Base-by-base conservation (phyloP, 2,797 vertebrate genomes). In the Antennarius maculatus region DNA sequence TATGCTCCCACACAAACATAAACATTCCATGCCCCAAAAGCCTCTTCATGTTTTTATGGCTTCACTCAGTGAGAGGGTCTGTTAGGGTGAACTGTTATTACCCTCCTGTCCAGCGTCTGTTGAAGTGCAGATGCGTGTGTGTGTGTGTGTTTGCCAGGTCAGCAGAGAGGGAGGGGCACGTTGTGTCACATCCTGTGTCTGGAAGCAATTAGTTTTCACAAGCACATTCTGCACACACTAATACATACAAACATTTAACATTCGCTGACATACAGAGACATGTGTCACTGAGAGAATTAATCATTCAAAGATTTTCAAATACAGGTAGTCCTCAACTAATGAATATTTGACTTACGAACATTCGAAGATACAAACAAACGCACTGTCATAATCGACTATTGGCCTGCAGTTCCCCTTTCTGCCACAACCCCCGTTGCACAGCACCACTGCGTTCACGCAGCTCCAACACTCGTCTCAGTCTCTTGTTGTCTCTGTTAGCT, bases 151-250 rank as follows among this genome's bases (percentile, higher is more conserved):
- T 34, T 79, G 83, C 80, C 83, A 84, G 80, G 79, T 89, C 85
- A 90, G 90, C 89, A 87, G 56, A 81, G 84, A 85, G 71, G 84
- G 86, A 90, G 88, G 84, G 66, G 65, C 76, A 84, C 62, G 52
- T 73, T 37, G 47, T 86, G 84, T 88, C 86, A 91, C 81, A 88
- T 90, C 87, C 87, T 91, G 86, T 66, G 74, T 91, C 87, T 91
- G 92, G 88, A 91, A 91, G 78, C 88, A 89, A 88, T 90, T 91
- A 92, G 80, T 79, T 71, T 86, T 89, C 85, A 90, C 86, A 91
- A 86, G 77, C 89, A 89, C 74, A 80, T 79, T 80, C 71, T 70
- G 66, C 78, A 81, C 82, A 83, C 15, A 34, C 45, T 57, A 57
- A 52, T 76, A 69, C 56, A 48, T 28, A 54, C 55, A 34, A 5